Evolutionary conservation across 2,113 vertebrate species (phyloP).

Genomic region (Athene noctua): DNA sequence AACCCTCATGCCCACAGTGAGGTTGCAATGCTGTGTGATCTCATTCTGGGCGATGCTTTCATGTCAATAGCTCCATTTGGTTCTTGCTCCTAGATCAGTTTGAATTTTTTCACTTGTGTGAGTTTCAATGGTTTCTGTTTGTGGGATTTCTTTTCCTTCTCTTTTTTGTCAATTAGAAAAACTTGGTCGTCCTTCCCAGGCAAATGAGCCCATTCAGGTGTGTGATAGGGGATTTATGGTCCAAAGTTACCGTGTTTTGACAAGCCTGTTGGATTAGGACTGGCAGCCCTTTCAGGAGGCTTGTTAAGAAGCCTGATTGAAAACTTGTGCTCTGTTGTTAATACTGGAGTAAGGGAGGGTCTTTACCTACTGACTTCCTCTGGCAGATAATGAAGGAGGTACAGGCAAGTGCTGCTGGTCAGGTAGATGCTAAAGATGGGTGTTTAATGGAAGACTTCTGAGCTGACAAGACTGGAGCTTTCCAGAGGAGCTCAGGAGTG

Average conservation of each 20-base stretch:
- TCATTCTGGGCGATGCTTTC: neutral
- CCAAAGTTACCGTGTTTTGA: neutral
- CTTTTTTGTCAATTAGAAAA: neutral
- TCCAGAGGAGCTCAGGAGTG: neutral
- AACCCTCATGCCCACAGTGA: neutral
- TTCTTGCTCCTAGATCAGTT: neutral
- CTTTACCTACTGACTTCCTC: neutral
- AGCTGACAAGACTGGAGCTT: neutral
- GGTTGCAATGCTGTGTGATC: neutral
- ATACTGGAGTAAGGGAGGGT: neutral
- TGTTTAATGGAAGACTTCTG: neutral
- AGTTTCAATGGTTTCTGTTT: neutral
- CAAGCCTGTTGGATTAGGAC: neutral
- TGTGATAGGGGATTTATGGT: rapidly evolving
- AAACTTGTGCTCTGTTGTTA: neutral
- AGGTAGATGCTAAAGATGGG: neutral
- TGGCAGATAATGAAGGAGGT: neutral
- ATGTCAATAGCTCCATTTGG: neutral
- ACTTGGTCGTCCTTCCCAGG: neutral
- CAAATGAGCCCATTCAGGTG: neutral
- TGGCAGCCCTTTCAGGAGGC: neutral
- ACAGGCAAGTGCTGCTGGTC: neutral
- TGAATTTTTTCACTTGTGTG: neutral
- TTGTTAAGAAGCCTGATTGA: neutral
- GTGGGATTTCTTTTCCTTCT: neutral